These are phyloP conservation scores for Heliothis peltigera DNA, from an alignment of 2,888 invertebrate species.

Conservation along the genomic window DNA sequence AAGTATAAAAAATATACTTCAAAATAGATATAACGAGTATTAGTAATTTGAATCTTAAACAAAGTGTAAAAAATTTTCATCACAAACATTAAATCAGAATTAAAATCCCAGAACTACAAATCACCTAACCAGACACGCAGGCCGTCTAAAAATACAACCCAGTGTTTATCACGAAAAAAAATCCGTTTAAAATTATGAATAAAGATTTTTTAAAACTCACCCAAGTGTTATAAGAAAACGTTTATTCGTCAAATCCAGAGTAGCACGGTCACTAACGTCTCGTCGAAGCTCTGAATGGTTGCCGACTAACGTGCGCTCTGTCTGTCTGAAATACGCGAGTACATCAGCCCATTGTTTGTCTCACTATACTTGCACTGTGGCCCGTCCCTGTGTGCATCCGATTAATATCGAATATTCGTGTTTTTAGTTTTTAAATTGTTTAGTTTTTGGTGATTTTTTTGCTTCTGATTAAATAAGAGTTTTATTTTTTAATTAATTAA, in stretches of 20 bases:
- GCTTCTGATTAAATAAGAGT: neutral
- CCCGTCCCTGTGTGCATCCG: slow-evolving; percentile 29
- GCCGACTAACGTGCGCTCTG: slow-evolving; percentile 40
- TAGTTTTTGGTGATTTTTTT: slow-evolving; percentile 4
- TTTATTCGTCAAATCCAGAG: slow-evolving; percentile 49
- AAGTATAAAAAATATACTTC: neutral
- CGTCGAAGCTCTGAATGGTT: slow-evolving; percentile 32
- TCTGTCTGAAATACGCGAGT: slow-evolving; percentile 36
- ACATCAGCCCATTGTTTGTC: slow-evolving; percentile 46
- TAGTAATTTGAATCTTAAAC: neutral
- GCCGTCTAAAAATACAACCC: neutral
- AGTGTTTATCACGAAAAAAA: slow-evolving; percentile 6
- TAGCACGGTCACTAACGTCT: slow-evolving; percentile 43
- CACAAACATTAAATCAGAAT: slow-evolving; percentile 8
- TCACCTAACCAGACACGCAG: neutral
- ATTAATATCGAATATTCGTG: slow-evolving; percentile 1
- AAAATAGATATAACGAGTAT: neutral
- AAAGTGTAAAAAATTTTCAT: slow-evolving; percentile 16
- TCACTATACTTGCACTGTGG: slow-evolving; percentile 22
- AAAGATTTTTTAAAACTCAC: slow-evolving; percentile 34
- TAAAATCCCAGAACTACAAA: slow-evolving; percentile 16
- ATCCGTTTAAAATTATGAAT: neutral
- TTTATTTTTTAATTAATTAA: no score
- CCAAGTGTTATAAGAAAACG: slow-evolving; percentile 43
- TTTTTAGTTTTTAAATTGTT: slow-evolving; percentile 12